Conservation (phyloP, 2,888 invertebrate species). For the Zootermopsis nevadensis region DNA sequence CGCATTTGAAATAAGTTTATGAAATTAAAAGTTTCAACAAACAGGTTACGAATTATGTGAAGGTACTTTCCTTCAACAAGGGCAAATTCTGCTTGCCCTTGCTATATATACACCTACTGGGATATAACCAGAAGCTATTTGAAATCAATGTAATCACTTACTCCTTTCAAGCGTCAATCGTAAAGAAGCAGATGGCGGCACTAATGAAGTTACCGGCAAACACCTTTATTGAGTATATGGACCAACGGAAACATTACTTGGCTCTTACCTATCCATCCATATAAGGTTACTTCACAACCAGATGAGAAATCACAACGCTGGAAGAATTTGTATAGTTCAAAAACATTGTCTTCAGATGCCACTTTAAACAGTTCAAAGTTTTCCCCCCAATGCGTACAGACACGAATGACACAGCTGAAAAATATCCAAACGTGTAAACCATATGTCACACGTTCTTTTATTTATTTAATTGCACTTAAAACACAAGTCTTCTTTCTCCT, state of each 20-base stretch:
- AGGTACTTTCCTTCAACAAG: neutral
- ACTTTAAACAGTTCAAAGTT: neutral
- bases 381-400: neutral
- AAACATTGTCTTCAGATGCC: neutral
- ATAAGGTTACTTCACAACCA: neutral
- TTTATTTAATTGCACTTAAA: neutral
- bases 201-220: neutral
- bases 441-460: neutral
- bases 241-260: neutral
- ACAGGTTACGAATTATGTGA: neutral
- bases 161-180: neutral
- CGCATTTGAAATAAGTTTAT: neutral
- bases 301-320: neutral
- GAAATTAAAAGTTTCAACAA: neutral
- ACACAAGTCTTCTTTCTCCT: neutral
- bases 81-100: neutral
- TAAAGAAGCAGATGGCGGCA: neutral
- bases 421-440: neutral
- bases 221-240: neutral
- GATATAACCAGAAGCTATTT: slow-evolving; percentile 1
- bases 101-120: neutral
- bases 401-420: neutral
- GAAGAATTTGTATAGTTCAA: neutral
- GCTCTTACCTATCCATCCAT: neutral
- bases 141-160: neutral